A percentile compares a stretch with the other conserved stretches of the same genome.
Conservation (phyloP, 1,140 invertebrate species). For the Halictus rubicundus region DNA sequence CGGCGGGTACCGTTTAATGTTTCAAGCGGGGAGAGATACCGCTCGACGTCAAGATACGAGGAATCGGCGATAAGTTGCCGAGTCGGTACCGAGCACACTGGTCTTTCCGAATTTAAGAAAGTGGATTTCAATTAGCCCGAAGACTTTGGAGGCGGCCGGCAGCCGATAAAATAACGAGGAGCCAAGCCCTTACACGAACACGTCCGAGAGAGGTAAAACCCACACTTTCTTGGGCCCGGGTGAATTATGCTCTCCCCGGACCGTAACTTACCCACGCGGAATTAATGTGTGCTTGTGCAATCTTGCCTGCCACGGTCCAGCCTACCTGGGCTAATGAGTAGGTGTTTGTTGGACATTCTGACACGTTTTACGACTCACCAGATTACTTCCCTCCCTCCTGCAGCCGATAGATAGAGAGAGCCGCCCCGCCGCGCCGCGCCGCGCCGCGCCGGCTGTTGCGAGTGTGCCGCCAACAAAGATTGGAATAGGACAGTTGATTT, state of each 20-base stretch:
- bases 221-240: constrained; percentile 65
- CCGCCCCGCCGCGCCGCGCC: constrained; percentile 16
- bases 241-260: constrained; percentile 74
- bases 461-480: constrained; percentile 68
- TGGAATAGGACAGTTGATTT: constrained; percentile 71
- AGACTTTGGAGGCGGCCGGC: constrained; percentile 58
- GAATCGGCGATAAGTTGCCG: constrained; percentile 45
- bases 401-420: constrained; percentile 68
- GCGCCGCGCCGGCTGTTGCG: constrained; percentile 45
- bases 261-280: constrained; percentile 75
- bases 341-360: constrained; percentile 79
- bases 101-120: constrained; percentile 67
- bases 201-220: constrained; percentile 57
- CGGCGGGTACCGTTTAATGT: constrained; percentile 41
- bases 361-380: constrained; percentile 79
- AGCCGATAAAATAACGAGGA: constrained; percentile 73
- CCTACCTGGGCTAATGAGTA: constrained; percentile 78
- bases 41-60: constrained; percentile 35
- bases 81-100: constrained; percentile 20
- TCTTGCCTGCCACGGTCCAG: constrained; percentile 69
- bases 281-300: constrained; percentile 77
- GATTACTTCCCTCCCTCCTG: constrained; percentile 70
- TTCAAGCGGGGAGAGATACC: constrained; percentile 25
- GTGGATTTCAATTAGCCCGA: constrained; percentile 71
- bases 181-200: constrained; percentile 66